These are phyloP conservation scores for Metopolophium dirhodum DNA, from an alignment of 1,140 invertebrate species.

Conservation along the genomic window DNA sequence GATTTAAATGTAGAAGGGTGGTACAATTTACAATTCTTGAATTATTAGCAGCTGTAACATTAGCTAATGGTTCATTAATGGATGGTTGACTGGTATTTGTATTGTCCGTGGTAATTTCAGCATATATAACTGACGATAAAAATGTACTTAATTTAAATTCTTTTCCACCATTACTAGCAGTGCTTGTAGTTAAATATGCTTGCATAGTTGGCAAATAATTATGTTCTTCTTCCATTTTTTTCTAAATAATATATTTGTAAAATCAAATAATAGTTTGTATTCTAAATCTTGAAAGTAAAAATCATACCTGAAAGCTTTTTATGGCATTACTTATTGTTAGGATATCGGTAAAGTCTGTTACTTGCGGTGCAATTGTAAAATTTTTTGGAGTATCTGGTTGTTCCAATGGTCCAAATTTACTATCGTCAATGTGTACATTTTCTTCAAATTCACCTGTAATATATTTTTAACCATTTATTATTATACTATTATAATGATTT, in stretches of 20 bases:
- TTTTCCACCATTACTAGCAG: constrained; percentile 45
- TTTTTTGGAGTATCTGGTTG: constrained; percentile 45
- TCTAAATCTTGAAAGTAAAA: not conserved
- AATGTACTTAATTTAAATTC: constrained; percentile 45
- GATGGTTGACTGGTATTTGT: constrained; percentile 45
- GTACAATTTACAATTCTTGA: constrained; percentile 49
- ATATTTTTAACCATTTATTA: not conserved
- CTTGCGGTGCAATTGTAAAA: not conserved
- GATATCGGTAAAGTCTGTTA: constrained; percentile 39
- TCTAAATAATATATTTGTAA: constrained; percentile 24
- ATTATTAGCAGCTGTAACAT: constrained; percentile 31
- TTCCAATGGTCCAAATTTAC: constrained; percentile 48
- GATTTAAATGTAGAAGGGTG: not conserved
- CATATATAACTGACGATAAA: constrained; percentile 37
- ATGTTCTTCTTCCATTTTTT: constrained; percentile 50
- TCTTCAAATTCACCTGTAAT: constrained; percentile 43
- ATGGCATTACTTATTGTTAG: constrained; percentile 44
- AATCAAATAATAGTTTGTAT: not conserved
- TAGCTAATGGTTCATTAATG: constrained; percentile 41
- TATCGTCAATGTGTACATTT: constrained; percentile 46
- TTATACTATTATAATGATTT: not conserved
- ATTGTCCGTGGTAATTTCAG: constrained; percentile 41
- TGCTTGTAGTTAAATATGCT: constrained; percentile 55
- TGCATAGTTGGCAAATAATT: constrained; percentile 51
- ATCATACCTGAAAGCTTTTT: constrained; percentile 50